Evolutionary conservation across 2,888 invertebrate species (phyloP).

Genomic region (Baronia brevicornis): DNA sequence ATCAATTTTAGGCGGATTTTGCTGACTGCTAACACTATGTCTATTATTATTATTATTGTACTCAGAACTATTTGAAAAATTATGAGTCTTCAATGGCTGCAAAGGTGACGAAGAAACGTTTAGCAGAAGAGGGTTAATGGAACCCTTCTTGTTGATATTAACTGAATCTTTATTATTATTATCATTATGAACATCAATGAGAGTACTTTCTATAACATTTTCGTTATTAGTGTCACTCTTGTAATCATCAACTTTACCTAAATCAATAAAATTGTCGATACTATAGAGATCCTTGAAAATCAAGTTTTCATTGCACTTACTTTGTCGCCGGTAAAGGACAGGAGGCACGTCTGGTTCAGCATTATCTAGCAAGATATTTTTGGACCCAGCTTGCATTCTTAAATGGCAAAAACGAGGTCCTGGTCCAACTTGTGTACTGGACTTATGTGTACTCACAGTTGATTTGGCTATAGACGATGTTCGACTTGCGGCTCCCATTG

Average conservation of each 20-base stretch:
- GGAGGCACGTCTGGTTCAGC: slow-evolving; percentile 83
- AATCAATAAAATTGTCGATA: slow-evolving; percentile 52
- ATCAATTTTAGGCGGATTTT: slow-evolving; percentile 51
- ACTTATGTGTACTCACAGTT: slow-evolving; percentile 67
- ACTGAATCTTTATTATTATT: slow-evolving; percentile 55
- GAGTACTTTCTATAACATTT: slow-evolving; percentile 58
- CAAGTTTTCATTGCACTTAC: slow-evolving; percentile 62
- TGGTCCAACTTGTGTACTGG: slow-evolving; percentile 65
- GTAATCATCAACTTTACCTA: slow-evolving; percentile 43
- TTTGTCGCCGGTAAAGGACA: slow-evolving; percentile 81
- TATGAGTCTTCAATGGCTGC: slow-evolving; percentile 66
- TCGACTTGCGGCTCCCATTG: slow-evolving; percentile 63
- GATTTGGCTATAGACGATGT: slow-evolving; percentile 68
- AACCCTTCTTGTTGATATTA: slow-evolving; percentile 36
- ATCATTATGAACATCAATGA: slow-evolving; percentile 64
- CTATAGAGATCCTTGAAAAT: slow-evolving; percentile 62
- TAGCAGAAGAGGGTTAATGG: slow-evolving; percentile 59
- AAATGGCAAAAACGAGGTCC: slow-evolving; percentile 87
- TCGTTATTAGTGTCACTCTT: slow-evolving; percentile 44
- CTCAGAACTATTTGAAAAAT: slow-evolving; percentile 58
- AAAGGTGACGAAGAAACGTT: slow-evolving; percentile 67
- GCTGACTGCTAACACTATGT: slow-evolving; percentile 51
- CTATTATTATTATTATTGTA: slow-evolving; percentile 60
- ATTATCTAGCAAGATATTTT: slow-evolving; percentile 87
- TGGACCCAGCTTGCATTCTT: slow-evolving; percentile 84